Percentiles rank a stretch among this genome's conserved stretches.
These are phyloP conservation scores for Euwallacea fornicatus DNA, from an alignment of 1,140 invertebrate genomes.

Conservation along the genomic window DNA sequence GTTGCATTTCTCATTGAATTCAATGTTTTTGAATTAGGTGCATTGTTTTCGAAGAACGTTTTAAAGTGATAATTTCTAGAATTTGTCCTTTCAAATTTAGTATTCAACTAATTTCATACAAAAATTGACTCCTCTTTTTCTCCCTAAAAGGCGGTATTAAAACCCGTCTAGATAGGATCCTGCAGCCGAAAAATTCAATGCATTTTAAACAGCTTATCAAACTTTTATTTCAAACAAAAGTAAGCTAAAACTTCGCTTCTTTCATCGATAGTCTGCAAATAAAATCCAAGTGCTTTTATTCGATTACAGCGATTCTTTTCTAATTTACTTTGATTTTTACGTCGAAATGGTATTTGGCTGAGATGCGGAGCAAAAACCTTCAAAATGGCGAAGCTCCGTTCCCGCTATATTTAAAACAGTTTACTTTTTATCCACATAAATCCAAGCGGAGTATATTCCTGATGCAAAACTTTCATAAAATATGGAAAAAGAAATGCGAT, in stretches of 20 bases:
- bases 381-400: not conserved
- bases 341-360: not conserved
- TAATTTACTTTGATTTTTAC: not conserved
- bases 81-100: no score
- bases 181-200: not conserved
- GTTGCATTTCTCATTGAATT: no score
- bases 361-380: not conserved
- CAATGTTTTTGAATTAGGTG: no score
- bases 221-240: conserved; percentile 1
- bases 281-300: not conserved
- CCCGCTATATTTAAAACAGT: conserved; percentile 1
- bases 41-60: no score
- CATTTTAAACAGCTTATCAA: conserved; percentile 5
- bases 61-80: no score
- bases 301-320: not conserved
- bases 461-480: conserved; percentile 8
- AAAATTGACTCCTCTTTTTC: no score
- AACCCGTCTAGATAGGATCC: not conserved
- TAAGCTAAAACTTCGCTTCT: not conserved
- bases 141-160: not conserved
- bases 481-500: conserved; percentile 2
- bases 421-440: conserved; percentile 5
- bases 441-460: conserved; percentile 4
- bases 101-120: no score
- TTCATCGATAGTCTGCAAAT: not conserved